Base-by-base conservation (phyloP, 2,113 vertebrate genomes). In the Rhabdomys dilectus region DNA sequence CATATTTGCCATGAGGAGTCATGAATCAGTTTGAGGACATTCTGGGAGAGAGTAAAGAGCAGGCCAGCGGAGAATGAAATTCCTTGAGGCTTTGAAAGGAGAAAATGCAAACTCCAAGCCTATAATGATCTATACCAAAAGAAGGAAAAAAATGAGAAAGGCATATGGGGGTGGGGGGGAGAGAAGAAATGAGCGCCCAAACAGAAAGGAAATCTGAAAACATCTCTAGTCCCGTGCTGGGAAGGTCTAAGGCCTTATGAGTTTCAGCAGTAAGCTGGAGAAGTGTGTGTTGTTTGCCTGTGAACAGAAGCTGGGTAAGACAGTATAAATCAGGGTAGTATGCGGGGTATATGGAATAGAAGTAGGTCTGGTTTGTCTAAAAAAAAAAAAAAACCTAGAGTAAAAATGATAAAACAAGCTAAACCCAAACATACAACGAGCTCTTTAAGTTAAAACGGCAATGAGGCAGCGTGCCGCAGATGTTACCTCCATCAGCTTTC, bases 1-100 rank as follows among this genome's bases (percentile, higher is more conserved):
- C 81, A 45, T 82, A 60, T 58, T 60, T 82, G 80, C 21, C 12
- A 8, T 3, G 34, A 73, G 85, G 58, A 70, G 68, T 78, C 53
- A 84, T 26, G 17, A 34, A 70, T 36, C 13, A 53, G 45, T 22
- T 0, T 58, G 66, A 77, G 70, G 68, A 66, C 7, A 34, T 91
- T 90, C 56, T 51, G 19, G 56, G 29, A 60, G 36, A 88, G 45
- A 89, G 72, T 73, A 80, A 92, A 68, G 45, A 45, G 91, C 78
- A 89, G 21, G 56, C 60, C 53, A n/a, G 22, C 72, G 17, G n/a
- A 76, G 82, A 82, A 93, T 91, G 45, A 84, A 89, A 70, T 45
- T 42, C 26, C 36, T 58, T 62, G 82, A 88, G 29, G 48, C 78
- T 81, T 86, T 87, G 82, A 93, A 95, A 77, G 77, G 60, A 89